phyloP scores from a whole-genome alignment of 2,797 vertebrate genomes.

The Malacoraja senta region DNA sequence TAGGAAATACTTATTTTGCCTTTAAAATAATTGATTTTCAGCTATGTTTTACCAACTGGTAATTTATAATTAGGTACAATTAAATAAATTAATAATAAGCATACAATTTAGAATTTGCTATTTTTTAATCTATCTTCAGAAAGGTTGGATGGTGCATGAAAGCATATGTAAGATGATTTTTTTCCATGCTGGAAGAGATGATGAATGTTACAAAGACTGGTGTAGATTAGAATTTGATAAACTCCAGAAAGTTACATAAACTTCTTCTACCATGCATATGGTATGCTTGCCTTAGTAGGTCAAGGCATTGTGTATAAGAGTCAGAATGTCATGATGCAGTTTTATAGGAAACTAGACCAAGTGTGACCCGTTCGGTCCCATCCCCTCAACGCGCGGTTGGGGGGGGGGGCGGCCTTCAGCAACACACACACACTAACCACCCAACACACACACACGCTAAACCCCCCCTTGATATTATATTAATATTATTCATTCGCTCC shows the following conservation, averaged over 20 bases:
- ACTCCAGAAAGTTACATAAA: not conserved
- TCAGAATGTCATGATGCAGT: too few relatives aligned
- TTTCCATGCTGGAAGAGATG: not conserved
- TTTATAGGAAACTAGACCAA: too few relatives aligned
- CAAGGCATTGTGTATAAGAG: too few relatives aligned
- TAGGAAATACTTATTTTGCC: not conserved
- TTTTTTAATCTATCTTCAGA: not conserved
- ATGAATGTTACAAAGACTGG: not conserved
- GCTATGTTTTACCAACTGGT: not conserved
- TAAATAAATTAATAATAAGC: not conserved
- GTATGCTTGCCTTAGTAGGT: too few relatives aligned
- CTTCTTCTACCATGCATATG: too few relatives aligned
- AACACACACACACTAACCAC: too few relatives aligned
- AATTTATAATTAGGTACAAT: not conserved
- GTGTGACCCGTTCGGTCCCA: too few relatives aligned
- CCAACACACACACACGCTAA: too few relatives aligned
- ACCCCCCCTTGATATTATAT: too few relatives aligned
- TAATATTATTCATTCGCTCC: too few relatives aligned
- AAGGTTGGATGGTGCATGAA: not conserved
- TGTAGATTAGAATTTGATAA: not conserved
- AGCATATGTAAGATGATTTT: not conserved
- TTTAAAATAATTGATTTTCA: not conserved
- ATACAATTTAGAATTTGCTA: not conserved
- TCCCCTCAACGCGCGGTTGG: too few relatives aligned
- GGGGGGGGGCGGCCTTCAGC: too few relatives aligned